Evolutionary conservation across 2,888 invertebrate genomes (phyloP).

Genomic region (Synergus laeviventris): DNA sequence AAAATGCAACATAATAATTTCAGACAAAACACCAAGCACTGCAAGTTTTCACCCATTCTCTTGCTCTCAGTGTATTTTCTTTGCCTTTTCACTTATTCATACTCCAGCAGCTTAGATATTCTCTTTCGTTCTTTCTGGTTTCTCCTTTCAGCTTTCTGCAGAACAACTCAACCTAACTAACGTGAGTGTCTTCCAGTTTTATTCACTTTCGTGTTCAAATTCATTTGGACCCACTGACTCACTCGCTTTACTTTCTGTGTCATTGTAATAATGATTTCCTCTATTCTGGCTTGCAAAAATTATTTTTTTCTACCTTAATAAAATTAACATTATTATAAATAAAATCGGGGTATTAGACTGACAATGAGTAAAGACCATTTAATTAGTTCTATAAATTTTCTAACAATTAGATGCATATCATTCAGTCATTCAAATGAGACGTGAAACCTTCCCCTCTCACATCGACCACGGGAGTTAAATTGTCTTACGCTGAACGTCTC

Average conservation of each 20-base stretch:
- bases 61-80: constrained; percentile 9
- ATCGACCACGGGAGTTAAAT: too few relatives aligned
- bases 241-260: constrained; percentile 3
- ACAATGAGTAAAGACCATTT: too few relatives aligned
- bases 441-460: neutral
- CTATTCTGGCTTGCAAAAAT: neutral
- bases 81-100: constrained; percentile 33
- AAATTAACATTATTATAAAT: neutral
- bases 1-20: constrained; percentile 26
- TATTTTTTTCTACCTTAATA: neutral
- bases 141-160: constrained; percentile 12
- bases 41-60: neutral
- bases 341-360: too few relatives aligned
- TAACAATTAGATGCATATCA: neutral
- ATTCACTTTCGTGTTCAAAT: constrained; percentile 25
- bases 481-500: too few relatives aligned
- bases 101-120: constrained; percentile 19
- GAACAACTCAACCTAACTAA: constrained; percentile 31
- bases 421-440: neutral
- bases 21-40: constrained; percentile 2
- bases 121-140: constrained; percentile 12
- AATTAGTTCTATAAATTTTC: too few relatives aligned
- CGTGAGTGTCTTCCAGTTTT: constrained; percentile 24
- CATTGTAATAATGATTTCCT: constrained; percentile 20
- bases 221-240: constrained; percentile 33